These are phyloP conservation scores for Tichodroma muraria DNA, from an alignment of 2,113 vertebrate species.

Conservation along the genomic window DNA sequence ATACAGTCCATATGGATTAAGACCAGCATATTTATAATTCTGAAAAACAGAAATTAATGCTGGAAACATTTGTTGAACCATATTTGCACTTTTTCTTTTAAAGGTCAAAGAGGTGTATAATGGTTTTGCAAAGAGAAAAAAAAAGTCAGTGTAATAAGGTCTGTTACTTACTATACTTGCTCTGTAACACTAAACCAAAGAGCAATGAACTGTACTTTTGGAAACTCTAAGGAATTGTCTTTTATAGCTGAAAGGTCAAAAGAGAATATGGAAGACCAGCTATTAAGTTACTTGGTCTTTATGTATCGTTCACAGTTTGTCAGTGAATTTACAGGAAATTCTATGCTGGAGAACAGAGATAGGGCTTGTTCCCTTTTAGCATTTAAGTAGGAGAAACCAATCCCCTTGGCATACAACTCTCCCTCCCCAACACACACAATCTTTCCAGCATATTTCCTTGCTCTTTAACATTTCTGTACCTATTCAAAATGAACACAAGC, in stretches of 20 bases:
- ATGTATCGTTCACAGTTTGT: background rate
- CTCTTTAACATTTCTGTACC: background rate
- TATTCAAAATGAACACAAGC: background rate
- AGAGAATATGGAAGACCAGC: constrained; percentile 40
- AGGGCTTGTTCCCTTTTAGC: background rate
- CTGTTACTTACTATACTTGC: constrained; percentile 12
- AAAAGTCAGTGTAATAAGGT: background rate
- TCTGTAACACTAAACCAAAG: constrained; percentile 43
- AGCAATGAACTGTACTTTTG: constrained; percentile 52
- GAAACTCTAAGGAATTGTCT: constrained; percentile 60
- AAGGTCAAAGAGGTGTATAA: constrained; percentile 14
- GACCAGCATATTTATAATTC: background rate
- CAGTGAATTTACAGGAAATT: constrained; percentile 37
- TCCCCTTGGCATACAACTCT: background rate
- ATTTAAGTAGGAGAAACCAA: background rate
- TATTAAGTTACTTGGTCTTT: constrained; percentile 48
- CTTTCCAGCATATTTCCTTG: background rate
- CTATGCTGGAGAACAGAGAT: background rate
- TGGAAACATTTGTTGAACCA: constrained; percentile 14
- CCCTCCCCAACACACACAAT: background rate
- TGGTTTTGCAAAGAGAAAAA: background rate
- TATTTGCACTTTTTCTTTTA: constrained; percentile 28
- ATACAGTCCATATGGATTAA: background rate
- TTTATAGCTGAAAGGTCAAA: constrained; percentile 58
- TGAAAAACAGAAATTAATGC: constrained; percentile 30